A percentile compares a stretch with the other conserved stretches of the same genome.
These are phyloP conservation scores for Proisotoma minuta DNA, from an alignment of 2,888 invertebrate genomes.

Conservation along the genomic window DNA sequence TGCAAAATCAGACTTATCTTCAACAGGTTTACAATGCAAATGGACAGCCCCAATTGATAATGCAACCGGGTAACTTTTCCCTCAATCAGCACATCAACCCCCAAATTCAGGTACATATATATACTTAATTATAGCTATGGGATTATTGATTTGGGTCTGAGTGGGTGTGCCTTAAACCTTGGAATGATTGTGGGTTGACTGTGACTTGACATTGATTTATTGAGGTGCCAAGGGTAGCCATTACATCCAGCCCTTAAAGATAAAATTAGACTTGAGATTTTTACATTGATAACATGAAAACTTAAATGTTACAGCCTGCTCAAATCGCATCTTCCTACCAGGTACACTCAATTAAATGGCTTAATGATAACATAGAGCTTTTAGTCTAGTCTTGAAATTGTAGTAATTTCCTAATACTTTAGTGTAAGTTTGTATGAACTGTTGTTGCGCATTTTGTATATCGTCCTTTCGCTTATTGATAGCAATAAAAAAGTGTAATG, in stretches of 20 bases:
- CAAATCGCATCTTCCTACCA: constrained; percentile 40
- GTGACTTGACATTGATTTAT: constrained; percentile 9
- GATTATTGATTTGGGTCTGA: not conserved
- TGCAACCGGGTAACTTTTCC: constrained; percentile 69
- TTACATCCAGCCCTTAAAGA: not conserved
- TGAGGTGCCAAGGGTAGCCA: not conserved
- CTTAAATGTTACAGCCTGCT: constrained; percentile 38
- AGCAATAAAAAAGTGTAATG: too few species aligned
- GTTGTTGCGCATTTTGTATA: too few species aligned
- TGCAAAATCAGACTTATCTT: constrained; percentile 69
- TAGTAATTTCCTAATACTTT: too few species aligned
- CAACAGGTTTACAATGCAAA: constrained; percentile 77
- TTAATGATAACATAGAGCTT: too few species aligned
- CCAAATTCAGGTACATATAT: constrained; percentile 59
- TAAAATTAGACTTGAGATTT: too few species aligned
- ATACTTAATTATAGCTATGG: not conserved
- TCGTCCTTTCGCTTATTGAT: too few species aligned
- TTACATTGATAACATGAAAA: too few species aligned
- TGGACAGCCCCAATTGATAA: constrained; percentile 64
- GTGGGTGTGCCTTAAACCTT: not conserved
- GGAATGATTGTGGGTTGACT: constrained; percentile 1
- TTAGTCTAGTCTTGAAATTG: too few species aligned
- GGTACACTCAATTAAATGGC: too few species aligned
- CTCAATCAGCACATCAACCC: constrained; percentile 72
- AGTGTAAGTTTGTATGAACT: too few species aligned